Conservation (phyloP, 2,797 vertebrate genomes). For the Typhlichthys subterraneus region DNA sequence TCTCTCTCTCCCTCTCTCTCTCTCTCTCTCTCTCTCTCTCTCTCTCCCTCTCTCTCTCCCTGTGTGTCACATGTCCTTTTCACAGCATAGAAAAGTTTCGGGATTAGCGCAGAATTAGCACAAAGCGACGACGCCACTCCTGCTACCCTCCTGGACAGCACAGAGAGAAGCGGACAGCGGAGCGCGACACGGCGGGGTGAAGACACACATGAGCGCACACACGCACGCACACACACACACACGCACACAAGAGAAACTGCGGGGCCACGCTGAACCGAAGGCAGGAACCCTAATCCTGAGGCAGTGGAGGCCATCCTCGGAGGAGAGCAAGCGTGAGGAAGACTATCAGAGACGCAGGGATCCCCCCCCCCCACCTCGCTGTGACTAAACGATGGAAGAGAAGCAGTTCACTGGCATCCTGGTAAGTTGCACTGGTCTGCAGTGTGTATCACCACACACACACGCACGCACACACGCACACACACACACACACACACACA, state of each 20-base stretch:
- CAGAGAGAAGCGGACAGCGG: slow-evolving; percentile 21
- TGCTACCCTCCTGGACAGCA: slow-evolving; percentile 63
- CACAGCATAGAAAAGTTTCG: too few relatives aligned
- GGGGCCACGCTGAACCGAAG: slow-evolving; percentile 50
- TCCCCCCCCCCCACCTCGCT: slow-evolving; percentile 42
- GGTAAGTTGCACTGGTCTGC: slow-evolving; percentile 68
- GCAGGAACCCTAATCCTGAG: slow-evolving; percentile 37
- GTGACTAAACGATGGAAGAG: slow-evolving; percentile 75
- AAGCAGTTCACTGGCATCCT: slow-evolving; percentile 79
- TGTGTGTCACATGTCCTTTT: too few relatives aligned
- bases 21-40: too few relatives aligned
- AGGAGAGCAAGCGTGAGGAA: slow-evolving; percentile 34
- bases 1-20: too few relatives aligned
- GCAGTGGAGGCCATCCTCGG: slow-evolving; percentile 44
- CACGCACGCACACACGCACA: neutral
- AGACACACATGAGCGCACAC: slow-evolving; percentile 38
- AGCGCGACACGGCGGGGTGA: slow-evolving; percentile 40
- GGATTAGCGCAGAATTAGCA: slow-evolving; percentile 24
- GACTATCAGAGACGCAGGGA: slow-evolving; percentile 63
- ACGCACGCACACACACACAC: slow-evolving; percentile 4
- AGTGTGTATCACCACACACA: slow-evolving; percentile 7
- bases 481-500: neutral
- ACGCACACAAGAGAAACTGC: too few relatives aligned
- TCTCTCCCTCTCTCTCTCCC: too few relatives aligned
- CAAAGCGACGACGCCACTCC: slow-evolving; percentile 78